phyloP scores from a whole-genome alignment of 2,888 invertebrate species.

The Pollenia griseotomentosa region DNA sequence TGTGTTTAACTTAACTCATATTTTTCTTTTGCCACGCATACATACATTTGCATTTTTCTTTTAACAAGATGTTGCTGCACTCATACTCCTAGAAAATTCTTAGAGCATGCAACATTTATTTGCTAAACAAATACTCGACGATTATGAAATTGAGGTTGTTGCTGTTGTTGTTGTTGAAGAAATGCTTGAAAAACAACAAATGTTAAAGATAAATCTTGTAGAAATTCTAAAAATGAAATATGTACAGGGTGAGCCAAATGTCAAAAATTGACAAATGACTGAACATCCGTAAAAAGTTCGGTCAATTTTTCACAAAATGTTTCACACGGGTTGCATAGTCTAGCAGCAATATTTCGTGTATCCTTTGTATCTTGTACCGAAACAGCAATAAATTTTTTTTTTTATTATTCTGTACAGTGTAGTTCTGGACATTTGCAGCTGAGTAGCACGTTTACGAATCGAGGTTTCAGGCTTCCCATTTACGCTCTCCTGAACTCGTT shows the following conservation, averaged over 20 bases:
- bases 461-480: no score
- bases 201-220: constrained; percentile 69
- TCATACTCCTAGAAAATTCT: constrained; percentile 30
- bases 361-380: no score
- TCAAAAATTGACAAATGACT: no score
- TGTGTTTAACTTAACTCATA: constrained; percentile 16
- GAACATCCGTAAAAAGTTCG: no score
- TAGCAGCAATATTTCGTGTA: no score
- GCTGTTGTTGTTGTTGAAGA: constrained; percentile 28
- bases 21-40: constrained; percentile 29
- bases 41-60: neutral
- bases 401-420: no score
- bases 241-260: neutral
- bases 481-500: no score
- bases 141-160: constrained; percentile 49
- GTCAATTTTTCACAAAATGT: no score
- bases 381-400: no score
- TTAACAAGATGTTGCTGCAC: constrained; percentile 49
- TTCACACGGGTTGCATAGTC: no score
- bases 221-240: constrained; percentile 36
- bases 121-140: constrained; percentile 79
- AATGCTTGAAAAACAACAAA: constrained; percentile 51
- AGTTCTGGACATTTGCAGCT: no score
- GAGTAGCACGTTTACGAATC: no score
- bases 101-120: constrained; percentile 68